Base-by-base conservation (phyloP, 2,888 invertebrate genomes). In the Tricholauxania praeusta region DNA sequence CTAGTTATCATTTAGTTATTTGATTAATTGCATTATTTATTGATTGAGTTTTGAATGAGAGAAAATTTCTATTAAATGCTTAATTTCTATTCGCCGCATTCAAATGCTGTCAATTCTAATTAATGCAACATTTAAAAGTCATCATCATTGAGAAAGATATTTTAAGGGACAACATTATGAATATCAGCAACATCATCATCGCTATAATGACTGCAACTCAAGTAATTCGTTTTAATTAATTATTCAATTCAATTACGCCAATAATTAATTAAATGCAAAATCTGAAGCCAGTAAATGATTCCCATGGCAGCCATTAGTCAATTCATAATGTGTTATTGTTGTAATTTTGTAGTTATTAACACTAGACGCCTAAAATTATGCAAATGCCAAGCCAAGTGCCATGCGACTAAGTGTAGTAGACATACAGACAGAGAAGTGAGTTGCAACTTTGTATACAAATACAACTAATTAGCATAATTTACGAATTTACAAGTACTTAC, bases 241-340 rank as follows among this genome's bases (percentile, higher is more conserved):
- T 75, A 80, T 79, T 81, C 81, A 78, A 79, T 79, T 39, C 39
- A 80, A 81, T 79, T 82, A 81, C 39, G 81, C 82, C 81, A 81
- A 82, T 82, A 80, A 82, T 82, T 82, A 79, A 81, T 82, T 77
- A 80, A 80, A 80, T 78, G 80, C 14, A 32, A 52, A 57, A 57
- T 32, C 68, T 22, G 22, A 57, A 59, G 57, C 57, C 15, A 39
- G 64, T 22, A 32, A 22, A 12, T 63, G 47, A 52, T 32, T 66
- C 51, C 53, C 65, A 22, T 28, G 53, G 52, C 39, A 66, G 52
- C 53, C 65, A 66, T 53, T 32, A 66, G 65, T 52, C 65, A 66
- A 12, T 12, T 10, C 6, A 47, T 19, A 15, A 22, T 55, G 55
- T 55, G 17, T 55, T n/a, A 17, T 19, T 55, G 19, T 14, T 14